A percentile compares a stretch with the other conserved stretches of the same genome.
Conservation (phyloP, 2,888 invertebrate species). For the Empis stercorea region DNA sequence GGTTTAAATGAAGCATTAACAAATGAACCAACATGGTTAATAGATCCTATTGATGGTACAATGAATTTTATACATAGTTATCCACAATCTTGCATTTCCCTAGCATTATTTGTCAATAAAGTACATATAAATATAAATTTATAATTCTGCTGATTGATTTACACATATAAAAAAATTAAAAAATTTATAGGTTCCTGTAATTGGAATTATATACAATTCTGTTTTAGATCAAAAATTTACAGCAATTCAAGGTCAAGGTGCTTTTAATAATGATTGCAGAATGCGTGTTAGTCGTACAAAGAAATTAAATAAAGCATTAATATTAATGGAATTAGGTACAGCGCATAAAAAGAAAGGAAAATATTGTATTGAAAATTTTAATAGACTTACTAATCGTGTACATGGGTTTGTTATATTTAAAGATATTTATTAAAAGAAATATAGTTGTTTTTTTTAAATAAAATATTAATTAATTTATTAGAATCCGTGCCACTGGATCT, state of each 20-base stretch:
- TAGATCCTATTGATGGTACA: conserved; percentile 97
- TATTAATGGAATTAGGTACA: neutral
- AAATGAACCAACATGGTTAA: conserved; percentile 91
- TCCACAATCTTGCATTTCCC: conserved; percentile 67
- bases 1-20: conserved; percentile 38
- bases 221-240: conserved; percentile 50
- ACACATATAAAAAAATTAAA: no score
- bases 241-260: conserved; percentile 52
- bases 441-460: no score
- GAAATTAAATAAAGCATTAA: neutral
- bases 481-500: conserved; percentile 68
- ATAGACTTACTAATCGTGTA: neutral
- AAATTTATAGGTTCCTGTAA: conserved; percentile 16
- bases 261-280: conserved; percentile 50
- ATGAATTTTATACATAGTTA: conserved; percentile 94
- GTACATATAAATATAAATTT: neutral
- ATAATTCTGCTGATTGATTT: no score
- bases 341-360: neutral
- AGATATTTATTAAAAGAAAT: no score
- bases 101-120: neutral
- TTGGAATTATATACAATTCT: conserved; percentile 61
- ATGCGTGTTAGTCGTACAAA: conserved; percentile 41
- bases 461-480: conserved; percentile 26
- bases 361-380: neutral
- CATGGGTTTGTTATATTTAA: neutral